phyloP scores from a whole-genome alignment of 1,140 invertebrate species.

The Drosophila quadrilineata region DNA sequence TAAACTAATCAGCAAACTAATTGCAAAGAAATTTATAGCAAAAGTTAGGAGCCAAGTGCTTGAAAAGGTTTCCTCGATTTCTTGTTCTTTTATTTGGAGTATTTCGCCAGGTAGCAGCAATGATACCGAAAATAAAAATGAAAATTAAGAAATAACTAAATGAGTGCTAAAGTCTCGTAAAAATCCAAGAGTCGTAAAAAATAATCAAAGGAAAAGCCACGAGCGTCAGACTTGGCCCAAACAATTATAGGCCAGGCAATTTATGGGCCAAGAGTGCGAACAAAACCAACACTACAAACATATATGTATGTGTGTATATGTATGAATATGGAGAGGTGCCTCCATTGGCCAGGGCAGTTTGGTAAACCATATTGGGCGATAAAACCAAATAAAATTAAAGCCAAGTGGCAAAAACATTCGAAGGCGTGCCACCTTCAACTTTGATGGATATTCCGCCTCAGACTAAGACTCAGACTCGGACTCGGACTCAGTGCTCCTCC shows the following conservation, averaged over 20 bases:
- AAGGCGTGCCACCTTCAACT: conserved; percentile 31
- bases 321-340: too few species aligned
- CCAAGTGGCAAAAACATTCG: conserved; percentile 26
- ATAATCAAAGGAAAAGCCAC: conserved; percentile 49
- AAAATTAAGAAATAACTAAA: conserved; percentile 38
- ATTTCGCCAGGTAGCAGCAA: conserved; percentile 19
- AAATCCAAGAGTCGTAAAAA: conserved; percentile 67
- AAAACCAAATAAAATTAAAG: conserved; percentile 57
- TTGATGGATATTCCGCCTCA: conserved; percentile 35
- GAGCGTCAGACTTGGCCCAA: conserved; percentile 15
- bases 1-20: conserved; percentile 70
- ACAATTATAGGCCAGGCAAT: conserved; percentile 40
- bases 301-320: too few species aligned
- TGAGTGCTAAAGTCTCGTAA: conserved; percentile 43
- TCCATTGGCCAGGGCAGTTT: conserved; percentile 21
- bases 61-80: too few species aligned
- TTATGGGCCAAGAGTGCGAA: conserved; percentile 19
- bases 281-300: too few species aligned
- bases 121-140: conserved; percentile 24
- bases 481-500: neutral
- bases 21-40: conserved; percentile 49
- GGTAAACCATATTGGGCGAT: conserved; percentile 63
- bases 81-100: neutral
- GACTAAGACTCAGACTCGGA: too few species aligned
- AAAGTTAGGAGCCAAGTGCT: conserved; percentile 26